These are phyloP conservation scores for Porites lutea DNA, from an alignment of 64 coral and sea anemone genomes.

Conservation along the genomic window DNA sequence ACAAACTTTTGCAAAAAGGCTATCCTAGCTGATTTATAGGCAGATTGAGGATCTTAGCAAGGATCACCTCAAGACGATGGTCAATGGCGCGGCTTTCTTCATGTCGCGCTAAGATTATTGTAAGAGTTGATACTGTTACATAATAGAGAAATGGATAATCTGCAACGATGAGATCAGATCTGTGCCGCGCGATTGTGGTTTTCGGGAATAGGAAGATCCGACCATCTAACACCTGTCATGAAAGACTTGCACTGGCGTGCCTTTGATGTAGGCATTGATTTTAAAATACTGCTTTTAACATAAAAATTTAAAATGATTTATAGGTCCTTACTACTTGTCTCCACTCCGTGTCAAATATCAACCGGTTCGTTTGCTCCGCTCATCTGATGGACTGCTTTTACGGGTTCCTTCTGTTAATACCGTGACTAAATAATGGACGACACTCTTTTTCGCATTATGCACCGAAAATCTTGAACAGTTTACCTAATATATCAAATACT, in stretches of 20 bases:
- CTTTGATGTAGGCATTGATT: neutral
- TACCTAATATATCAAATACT: too few species aligned
- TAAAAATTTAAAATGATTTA: constrained; percentile 1
- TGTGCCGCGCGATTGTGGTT: neutral
- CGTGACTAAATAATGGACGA: neutral
- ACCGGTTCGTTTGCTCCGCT: neutral
- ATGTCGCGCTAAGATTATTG: neutral
- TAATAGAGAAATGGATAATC: neutral
- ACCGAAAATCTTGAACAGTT: too few species aligned
- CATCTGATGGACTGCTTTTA: too few species aligned
- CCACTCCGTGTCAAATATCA: constrained; percentile 4
- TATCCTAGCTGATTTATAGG: too few species aligned
- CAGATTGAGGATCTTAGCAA: too few species aligned
- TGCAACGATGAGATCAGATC: neutral
- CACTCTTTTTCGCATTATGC: neutral
- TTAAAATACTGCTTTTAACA: constrained; percentile 15
- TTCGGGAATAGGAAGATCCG: neutral
- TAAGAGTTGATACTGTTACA: neutral
- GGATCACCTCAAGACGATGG: too few species aligned
- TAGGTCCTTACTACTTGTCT: neutral
- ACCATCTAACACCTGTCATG: neutral
- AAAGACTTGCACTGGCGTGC: neutral
- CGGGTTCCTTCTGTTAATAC: too few species aligned
- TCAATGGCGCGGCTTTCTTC: neutral
- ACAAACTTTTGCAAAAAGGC: too few species aligned